A percentile compares a stretch with the other conserved stretches of the same genome.
Conservation (phyloP, 1,140 invertebrate species). For the Papilio polytes region DNA sequence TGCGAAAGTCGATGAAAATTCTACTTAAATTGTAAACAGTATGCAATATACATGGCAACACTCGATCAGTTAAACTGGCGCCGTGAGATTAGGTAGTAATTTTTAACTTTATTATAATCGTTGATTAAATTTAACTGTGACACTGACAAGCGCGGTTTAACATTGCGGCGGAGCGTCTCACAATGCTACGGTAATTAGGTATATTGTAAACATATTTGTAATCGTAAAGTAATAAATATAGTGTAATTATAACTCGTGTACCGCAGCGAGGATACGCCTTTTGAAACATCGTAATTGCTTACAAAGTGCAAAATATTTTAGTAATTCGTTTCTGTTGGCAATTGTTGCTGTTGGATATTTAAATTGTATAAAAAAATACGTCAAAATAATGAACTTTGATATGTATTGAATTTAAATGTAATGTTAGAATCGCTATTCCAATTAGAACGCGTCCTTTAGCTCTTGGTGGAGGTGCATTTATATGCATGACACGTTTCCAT, state of each 20-base stretch:
- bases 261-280: slow-evolving; percentile 48
- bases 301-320: slow-evolving; percentile 3
- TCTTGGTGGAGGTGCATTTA: slow-evolving; percentile 71
- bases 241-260: slow-evolving; percentile 63
- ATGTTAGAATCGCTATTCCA: background rate
- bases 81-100: background rate
- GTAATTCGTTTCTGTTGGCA: background rate
- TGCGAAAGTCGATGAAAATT: slow-evolving; percentile 22
- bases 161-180: slow-evolving; percentile 13
- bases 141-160: background rate
- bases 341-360: background rate
- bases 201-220: slow-evolving; percentile 67
- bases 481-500: slow-evolving; percentile 44
- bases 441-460: slow-evolving; percentile 23
- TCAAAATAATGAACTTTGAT: background rate
- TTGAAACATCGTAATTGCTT: background rate
- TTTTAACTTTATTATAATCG: slow-evolving; percentile 18
- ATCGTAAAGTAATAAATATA: slow-evolving; percentile 68
- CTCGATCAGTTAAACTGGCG: slow-evolving; percentile 14
- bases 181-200: slow-evolving; percentile 60
- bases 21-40: slow-evolving; percentile 36
- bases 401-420: background rate
- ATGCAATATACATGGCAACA: slow-evolving; percentile 35
- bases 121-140: background rate
- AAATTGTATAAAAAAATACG: background rate